Percentiles rank a stretch among this genome's conserved stretches.
Evolutionary conservation across 1,140 invertebrate genomes (phyloP).

Genomic region (Nymphalis io): DNA sequence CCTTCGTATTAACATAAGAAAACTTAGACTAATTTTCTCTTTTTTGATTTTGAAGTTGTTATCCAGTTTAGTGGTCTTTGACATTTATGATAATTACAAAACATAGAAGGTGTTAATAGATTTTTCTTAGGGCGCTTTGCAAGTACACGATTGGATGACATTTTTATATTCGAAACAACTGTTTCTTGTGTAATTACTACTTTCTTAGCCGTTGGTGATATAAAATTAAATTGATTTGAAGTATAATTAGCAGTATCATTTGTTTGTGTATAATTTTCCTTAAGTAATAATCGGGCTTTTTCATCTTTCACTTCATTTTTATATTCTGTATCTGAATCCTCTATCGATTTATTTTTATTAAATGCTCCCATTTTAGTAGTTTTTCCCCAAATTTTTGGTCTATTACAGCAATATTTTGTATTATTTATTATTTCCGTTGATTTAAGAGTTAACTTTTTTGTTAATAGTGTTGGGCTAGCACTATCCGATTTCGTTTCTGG

Average conservation of each 20-base stretch:
- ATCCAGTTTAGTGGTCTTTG: constrained; percentile 18
- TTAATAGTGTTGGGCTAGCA: neutral
- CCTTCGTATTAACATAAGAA: neutral
- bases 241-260: neutral
- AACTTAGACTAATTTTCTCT: neutral
- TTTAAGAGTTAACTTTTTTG: neutral
- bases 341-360: neutral
- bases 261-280: neutral
- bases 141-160: neutral
- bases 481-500: neutral
- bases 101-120: neutral
- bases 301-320: neutral
- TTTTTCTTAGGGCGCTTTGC: neutral
- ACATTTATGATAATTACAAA: neutral
- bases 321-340: neutral
- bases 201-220: neutral
- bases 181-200: neutral
- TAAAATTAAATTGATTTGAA: neutral
- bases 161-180: neutral
- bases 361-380: constrained; percentile 19
- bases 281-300: neutral
- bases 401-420: constrained; percentile 32
- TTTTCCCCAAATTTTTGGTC: constrained; percentile 40
- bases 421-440: neutral
- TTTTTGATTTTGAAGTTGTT: neutral